phyloP scores from a whole-genome alignment of 2,888 invertebrate genomes.

The Cosmia trapezina region DNA sequence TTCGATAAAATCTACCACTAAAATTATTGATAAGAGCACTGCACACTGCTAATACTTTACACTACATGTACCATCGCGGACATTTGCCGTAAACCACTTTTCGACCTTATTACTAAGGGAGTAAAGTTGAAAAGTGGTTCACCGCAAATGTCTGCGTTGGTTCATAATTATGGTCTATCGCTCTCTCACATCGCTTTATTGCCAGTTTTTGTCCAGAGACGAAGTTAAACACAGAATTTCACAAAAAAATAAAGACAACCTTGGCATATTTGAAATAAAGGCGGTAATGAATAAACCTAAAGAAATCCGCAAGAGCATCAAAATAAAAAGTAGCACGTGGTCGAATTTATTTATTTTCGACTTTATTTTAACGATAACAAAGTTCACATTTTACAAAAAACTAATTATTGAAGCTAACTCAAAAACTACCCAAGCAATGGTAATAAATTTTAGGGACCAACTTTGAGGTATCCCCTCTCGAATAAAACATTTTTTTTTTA shows the following conservation, averaged over 20 bases:
- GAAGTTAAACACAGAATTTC: neutral
- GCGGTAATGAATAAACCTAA: neutral
- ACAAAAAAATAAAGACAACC: neutral
- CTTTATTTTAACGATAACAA: neutral
- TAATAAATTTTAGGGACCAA: too few relatives aligned
- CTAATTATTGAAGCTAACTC: too few relatives aligned
- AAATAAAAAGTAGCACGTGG: neutral
- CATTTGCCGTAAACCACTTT: too few relatives aligned
- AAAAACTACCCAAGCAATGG: too few relatives aligned
- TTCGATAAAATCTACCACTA: neutral
- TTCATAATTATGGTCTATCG: too few relatives aligned
- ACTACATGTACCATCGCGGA: neutral
- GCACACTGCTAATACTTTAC: too few relatives aligned
- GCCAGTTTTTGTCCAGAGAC: neutral
- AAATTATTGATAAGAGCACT: neutral
- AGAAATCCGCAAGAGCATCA: neutral
- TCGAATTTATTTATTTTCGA: neutral
- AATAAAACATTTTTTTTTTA: too few relatives aligned
- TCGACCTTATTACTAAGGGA: too few relatives aligned
- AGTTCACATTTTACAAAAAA: neutral
- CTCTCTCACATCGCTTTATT: too few relatives aligned
- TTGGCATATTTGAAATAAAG: neutral
- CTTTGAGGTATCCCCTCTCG: too few relatives aligned
- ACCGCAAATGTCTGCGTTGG: too few relatives aligned
- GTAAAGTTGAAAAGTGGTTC: too few relatives aligned